Evolutionary conservation across 2,113 vertebrate genomes (phyloP).

Genomic region (Aythya baeri): DNA sequence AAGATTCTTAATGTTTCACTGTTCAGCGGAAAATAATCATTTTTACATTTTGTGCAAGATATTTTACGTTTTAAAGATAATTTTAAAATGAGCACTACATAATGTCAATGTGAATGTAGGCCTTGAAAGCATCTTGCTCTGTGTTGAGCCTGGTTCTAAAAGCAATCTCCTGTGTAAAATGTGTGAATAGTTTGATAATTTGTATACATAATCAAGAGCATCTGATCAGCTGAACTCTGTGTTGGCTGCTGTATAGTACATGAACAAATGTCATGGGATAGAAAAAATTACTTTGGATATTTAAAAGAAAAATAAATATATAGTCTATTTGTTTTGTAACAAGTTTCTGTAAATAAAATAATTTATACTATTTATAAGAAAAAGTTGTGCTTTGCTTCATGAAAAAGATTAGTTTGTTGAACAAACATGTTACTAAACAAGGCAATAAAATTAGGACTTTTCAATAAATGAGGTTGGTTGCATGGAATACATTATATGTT

Average conservation of each 20-base stretch:
- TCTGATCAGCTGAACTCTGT: constrained; percentile 97
- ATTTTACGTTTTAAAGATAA: constrained; percentile 76
- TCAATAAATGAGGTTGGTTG: constrained; percentile 81
- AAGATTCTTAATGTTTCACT: constrained; percentile 73
- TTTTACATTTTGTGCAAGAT: constrained; percentile 77
- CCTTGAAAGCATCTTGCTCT: constrained; percentile 82
- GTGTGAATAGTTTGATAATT: constrained; percentile 92
- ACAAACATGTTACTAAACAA: constrained; percentile 81
- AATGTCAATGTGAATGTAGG: constrained; percentile 93
- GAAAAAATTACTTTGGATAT: constrained; percentile 97
- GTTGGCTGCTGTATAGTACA: constrained; percentile 99
- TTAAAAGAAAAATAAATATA: constrained; percentile 99
- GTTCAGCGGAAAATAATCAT: constrained; percentile 71
- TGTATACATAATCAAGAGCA: constrained; percentile 94
- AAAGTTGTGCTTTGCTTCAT: constrained; percentile 87
- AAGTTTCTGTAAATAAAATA: constrained; percentile 99
- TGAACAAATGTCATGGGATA: constrained; percentile 99
- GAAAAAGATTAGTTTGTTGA: constrained; percentile 80
- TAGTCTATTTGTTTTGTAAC: constrained; percentile 99
- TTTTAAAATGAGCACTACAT: constrained; percentile 86
- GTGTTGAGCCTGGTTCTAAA: constrained; percentile 84
- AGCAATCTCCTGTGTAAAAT: constrained; percentile 91
- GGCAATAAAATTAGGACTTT: constrained; percentile 83
- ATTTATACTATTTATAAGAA: constrained; percentile 99
- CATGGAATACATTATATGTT: constrained; percentile 74